These are phyloP conservation scores for Diploptera punctata DNA, from an alignment of 2,888 invertebrate genomes.

Conservation along the genomic window DNA sequence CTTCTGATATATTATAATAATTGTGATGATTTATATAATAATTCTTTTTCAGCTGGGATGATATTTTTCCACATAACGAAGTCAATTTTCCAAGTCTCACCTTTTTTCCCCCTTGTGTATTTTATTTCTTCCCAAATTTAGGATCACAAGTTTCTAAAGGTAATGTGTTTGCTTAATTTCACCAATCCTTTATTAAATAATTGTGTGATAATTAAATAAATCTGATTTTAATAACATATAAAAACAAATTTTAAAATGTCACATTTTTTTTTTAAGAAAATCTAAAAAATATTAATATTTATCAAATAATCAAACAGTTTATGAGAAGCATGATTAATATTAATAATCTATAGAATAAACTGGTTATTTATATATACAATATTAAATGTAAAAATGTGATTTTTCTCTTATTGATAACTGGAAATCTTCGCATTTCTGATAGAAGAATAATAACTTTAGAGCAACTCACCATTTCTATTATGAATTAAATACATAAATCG, in stretches of 20 bases:
- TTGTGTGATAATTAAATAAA: too few species aligned
- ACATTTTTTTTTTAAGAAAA: too few species aligned
- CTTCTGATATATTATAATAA: background rate
- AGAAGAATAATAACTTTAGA: too few species aligned
- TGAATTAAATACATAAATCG: background rate
- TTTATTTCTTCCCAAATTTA: constrained; percentile 16
- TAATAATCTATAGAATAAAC: background rate
- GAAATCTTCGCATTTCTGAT: too few species aligned
- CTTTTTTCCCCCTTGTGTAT: constrained; percentile 20
- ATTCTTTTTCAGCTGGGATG: constrained; percentile 36
- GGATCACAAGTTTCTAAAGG: constrained; percentile 8
- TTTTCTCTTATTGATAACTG: background rate
- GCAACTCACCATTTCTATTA: background rate
- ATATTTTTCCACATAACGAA: background rate
- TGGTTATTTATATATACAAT: background rate
- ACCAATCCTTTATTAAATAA: too few species aligned
- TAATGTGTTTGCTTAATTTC: constrained; percentile 10
- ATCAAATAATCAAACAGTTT: too few species aligned
- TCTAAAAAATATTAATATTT: too few species aligned
- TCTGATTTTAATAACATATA: too few species aligned
- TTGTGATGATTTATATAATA: background rate
- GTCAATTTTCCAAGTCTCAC: background rate
- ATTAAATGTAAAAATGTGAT: background rate
- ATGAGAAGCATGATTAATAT: too few species aligned
- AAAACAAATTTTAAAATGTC: too few species aligned